Evolutionary conservation across 2,797 vertebrate genomes (phyloP), one percentile per base, ranked within the genome.

Genomic region (Pangasius macronema): DNA sequence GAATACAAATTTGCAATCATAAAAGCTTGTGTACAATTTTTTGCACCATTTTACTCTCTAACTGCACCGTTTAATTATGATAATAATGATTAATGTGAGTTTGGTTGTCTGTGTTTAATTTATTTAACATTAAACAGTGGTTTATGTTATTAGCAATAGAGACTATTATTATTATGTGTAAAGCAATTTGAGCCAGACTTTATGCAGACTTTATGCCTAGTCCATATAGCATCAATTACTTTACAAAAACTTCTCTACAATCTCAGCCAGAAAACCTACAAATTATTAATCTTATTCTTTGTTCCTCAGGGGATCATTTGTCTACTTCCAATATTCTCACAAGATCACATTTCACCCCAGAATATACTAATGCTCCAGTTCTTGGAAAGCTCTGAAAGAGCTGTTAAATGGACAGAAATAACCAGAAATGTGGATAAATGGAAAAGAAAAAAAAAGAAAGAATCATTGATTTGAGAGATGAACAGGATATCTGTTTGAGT

Each of bases 271-370:
- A 33, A 51, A 36, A 55, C 2, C 5, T 49, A 70, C 65, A 70
- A 55, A 83, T 83, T 53, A 83, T 70, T 83, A 2, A 70, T 55
- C 14, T 36, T 53, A 53, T 70, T 68, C 30, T 70, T 68, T 70
- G 65, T 70, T 36, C 82, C 1, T 68, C 39, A 51, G 4, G 14
- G 20, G 24, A 83, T 70, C 82, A n/a, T 68, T 39, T 70, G 49
- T 55, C 65, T 30, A 24, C 63, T 55, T 11, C 49, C 3, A 55
- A 83, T 83, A 55, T 83, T 70, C 16, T 83, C n/a, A 36, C 61
- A 68, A 53, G 46, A 83, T 83, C 20, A 70, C 0, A 55, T 83
- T 83, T 83, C 46, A 33, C 46, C 24, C 16, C 16, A 13, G n/a
- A 33, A 65, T 51, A 67, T 49, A 61, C 11, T 3, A 20, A 81